phyloP scores from a whole-genome alignment of 1,140 invertebrate genomes.

The Ridgeia piscesae region DNA sequence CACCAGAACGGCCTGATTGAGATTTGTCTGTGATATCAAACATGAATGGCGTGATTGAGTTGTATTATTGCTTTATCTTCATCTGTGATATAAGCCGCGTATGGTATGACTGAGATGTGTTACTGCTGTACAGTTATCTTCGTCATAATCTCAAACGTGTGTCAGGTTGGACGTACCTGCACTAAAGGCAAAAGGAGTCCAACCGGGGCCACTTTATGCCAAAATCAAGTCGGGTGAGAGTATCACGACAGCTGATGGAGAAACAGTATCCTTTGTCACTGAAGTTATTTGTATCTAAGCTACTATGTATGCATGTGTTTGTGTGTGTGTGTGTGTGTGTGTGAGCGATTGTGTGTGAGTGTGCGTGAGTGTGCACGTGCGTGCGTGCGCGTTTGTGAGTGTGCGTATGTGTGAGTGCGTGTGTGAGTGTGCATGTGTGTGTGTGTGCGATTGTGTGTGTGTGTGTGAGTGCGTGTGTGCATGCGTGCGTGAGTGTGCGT shows the following conservation, averaged over 20 bases:
- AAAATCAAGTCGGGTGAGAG: slow-evolving; percentile 53
- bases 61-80: background rate
- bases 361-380: too few species aligned
- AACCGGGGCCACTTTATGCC: slow-evolving; percentile 54
- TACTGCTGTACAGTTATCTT: background rate
- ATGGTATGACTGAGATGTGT: background rate
- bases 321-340: too few species aligned
- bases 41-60: background rate
- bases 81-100: background rate
- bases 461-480: too few species aligned
- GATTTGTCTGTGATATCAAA: too few species aligned
- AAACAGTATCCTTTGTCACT: slow-evolving; percentile 34
- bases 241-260: slow-evolving; percentile 48
- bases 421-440: too few species aligned
- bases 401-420: too few species aligned
- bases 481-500: too few species aligned
- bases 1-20: background rate
- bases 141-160: background rate
- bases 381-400: too few species aligned
- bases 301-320: too few species aligned
- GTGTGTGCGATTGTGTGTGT: too few species aligned
- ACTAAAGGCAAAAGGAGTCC: slow-evolving; percentile 47
- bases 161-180: slow-evolving; percentile 48
- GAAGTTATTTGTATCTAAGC: background rate
- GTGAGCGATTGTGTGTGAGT: too few species aligned